Evolutionary conservation across 2,888 invertebrate species (phyloP), one percentile per base, ranked within the genome.

Genomic region (Ochropleura leucogaster): DNA sequence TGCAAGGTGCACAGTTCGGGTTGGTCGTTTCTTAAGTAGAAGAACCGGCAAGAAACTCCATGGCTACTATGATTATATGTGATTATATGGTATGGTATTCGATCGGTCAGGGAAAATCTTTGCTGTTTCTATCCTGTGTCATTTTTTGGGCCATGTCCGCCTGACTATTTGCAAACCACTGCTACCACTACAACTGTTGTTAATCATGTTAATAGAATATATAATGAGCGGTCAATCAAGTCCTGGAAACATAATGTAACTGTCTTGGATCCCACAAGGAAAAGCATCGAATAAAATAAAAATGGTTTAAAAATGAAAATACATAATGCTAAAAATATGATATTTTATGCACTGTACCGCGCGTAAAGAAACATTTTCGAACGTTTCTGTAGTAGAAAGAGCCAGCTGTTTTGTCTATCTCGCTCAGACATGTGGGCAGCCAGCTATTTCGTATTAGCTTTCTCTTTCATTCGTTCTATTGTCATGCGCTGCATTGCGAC

Each of bases 361-460:
- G 10, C 10, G 1, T 20, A 8, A 14, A 47, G 57, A 47, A 74
- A 46, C 49, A 55, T 46, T 49, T n/a, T n/a, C 77, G n/a, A 74
- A 49, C 44, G n/a, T 77, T 59, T 53, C 20, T 47, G 46, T n/a
- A 20, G 51, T 49, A 47, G 49, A 51, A 60, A 66, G 40, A 73
- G 62, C 59, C 80, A 80, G 83, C 83, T 80, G 80, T 74, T 83
- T 73, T 16, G 0, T 63, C 49, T 64, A 16, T 80, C 68, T 80
- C 83, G 40, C 20, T 79, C 69, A 30, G 6, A 60, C 82, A 42
- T 18, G 12, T 7, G 46, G 6, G 14, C 12, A 51, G 16, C 4
- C 42, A 5, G 20, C n/a, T 3, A 4, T 9, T 18, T 18, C 10
- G n/a, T 9, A 18, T 55, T 44, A 44, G 47, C 51, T 59, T 14